Conservation (phyloP, 2,797 vertebrate species). For the Manis javanica region DNA sequence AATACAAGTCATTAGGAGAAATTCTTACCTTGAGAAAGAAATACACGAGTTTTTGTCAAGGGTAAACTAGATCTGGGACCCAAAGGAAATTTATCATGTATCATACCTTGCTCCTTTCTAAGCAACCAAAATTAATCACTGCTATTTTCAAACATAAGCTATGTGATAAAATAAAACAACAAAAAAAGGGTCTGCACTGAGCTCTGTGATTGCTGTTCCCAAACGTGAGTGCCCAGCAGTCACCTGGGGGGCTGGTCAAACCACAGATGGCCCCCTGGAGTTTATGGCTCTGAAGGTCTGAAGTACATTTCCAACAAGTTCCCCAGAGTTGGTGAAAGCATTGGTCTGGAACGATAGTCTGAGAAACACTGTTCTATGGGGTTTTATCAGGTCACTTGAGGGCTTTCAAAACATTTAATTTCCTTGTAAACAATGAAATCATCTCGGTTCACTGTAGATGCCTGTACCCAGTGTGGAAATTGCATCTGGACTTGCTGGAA, state of each 20-base stretch:
- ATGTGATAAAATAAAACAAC: background rate
- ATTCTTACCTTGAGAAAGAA: background rate
- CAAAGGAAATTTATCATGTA: background rate
- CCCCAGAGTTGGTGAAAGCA: background rate
- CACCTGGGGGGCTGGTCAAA: no score
- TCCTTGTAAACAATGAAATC: background rate
- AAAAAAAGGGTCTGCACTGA: background rate
- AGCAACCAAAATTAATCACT: background rate
- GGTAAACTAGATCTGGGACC: background rate
- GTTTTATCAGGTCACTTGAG: background rate
- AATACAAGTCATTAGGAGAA: background rate
- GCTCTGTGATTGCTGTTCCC: background rate
- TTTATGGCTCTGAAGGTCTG: background rate
- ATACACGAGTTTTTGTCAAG: background rate
- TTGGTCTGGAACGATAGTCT: background rate
- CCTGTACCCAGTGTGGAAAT: background rate
- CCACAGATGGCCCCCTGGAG: fast-evolving
- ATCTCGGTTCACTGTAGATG: background rate
- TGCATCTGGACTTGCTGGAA: background rate
- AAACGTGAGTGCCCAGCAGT: background rate
- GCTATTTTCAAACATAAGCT: background rate
- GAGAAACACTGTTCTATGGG: background rate
- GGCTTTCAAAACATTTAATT: background rate
- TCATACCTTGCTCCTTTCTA: background rate
- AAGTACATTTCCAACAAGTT: background rate